Evolutionary conservation across 37 sponge, comb jelly and placozoan genomes (phyloP).

Genomic region (Bolinopsis microptera): DNA sequence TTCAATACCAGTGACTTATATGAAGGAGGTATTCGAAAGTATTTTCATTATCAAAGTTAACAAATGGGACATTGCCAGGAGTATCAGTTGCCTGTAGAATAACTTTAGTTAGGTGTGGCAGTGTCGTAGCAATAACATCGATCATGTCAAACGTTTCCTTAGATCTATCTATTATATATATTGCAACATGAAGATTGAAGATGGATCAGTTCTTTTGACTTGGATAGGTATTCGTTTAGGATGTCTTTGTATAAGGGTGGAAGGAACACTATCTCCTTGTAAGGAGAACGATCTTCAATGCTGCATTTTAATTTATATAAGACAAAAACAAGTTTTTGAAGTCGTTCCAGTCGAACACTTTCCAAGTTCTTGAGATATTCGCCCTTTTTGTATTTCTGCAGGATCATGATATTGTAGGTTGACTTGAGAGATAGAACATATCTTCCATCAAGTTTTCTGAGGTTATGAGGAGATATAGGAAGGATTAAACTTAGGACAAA

Average conservation of each 20-base stretch:
- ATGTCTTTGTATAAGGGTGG: not conserved
- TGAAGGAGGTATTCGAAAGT: too few relatives aligned
- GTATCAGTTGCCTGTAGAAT: not conserved
- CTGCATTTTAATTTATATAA: too few relatives aligned
- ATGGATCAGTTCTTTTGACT: not conserved
- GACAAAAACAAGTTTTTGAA: not conserved
- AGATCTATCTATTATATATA: not conserved
- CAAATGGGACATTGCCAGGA: too few relatives aligned
- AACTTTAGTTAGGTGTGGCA: not conserved
- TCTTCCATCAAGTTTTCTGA: not conserved
- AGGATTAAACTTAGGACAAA: not conserved
- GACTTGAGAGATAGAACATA: not conserved
- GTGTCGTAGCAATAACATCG: not conserved
- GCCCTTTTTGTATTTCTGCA: not conserved
- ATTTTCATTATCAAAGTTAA: not conserved
- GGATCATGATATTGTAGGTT: not conserved
- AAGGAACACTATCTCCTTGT: not conserved
- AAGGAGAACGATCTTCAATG: not conserved
- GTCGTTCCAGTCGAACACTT: not conserved
- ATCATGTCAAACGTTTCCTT: not conserved
- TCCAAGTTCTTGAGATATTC: not conserved
- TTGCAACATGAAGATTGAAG: not conserved
- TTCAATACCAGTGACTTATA: too few relatives aligned
- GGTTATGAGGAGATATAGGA: not conserved
- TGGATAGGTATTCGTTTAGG: not conserved